Evolutionary conservation across 1,140 invertebrate genomes (phyloP).

Genomic region (Charaxes varanes): DNA sequence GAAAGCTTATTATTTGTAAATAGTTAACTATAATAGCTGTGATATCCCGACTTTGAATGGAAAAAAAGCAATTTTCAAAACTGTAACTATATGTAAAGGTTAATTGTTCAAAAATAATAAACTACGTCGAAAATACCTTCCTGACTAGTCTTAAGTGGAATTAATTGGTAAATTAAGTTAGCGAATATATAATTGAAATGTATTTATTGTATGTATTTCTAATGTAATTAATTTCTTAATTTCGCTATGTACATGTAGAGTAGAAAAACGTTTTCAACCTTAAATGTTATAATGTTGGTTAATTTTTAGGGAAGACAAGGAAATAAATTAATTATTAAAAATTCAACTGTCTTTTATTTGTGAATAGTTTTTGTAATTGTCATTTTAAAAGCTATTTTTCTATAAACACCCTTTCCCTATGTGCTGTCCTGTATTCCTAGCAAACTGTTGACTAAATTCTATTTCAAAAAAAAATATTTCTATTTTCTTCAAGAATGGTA

Average conservation of each 20-base stretch:
- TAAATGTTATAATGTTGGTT: slow-evolving; percentile 53
- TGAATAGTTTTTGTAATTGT: background rate
- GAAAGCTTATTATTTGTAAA: slow-evolving; percentile 24
- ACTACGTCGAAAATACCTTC: slow-evolving; percentile 36
- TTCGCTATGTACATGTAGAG: slow-evolving; percentile 33
- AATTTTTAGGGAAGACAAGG: slow-evolving; percentile 48
- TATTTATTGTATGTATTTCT: slow-evolving; percentile 68
- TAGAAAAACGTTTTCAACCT: slow-evolving; percentile 45
- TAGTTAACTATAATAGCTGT: slow-evolving; percentile 62
- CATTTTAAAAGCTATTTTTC: too few relatives aligned
- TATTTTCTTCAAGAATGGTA: too few relatives aligned
- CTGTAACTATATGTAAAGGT: slow-evolving; percentile 37
- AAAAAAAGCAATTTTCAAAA: slow-evolving; percentile 32
- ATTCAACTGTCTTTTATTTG: slow-evolving; percentile 14
- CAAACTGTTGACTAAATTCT: too few relatives aligned
- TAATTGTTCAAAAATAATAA: slow-evolving; percentile 28
- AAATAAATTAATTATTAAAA: slow-evolving; percentile 57
- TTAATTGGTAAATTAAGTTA: slow-evolving; percentile 45
- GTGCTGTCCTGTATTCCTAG: too few relatives aligned
- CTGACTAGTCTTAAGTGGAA: slow-evolving; percentile 65
- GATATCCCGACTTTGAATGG: slow-evolving; percentile 50
- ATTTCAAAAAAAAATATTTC: too few relatives aligned
- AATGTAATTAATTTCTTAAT: slow-evolving; percentile 31
- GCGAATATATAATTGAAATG: slow-evolving; percentile 33
- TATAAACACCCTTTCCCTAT: too few relatives aligned